A percentile compares a stretch with the other conserved stretches of the same genome.
Conservation (phyloP, 2,797 vertebrate genomes). For the Ataeniobius toweri region DNA sequence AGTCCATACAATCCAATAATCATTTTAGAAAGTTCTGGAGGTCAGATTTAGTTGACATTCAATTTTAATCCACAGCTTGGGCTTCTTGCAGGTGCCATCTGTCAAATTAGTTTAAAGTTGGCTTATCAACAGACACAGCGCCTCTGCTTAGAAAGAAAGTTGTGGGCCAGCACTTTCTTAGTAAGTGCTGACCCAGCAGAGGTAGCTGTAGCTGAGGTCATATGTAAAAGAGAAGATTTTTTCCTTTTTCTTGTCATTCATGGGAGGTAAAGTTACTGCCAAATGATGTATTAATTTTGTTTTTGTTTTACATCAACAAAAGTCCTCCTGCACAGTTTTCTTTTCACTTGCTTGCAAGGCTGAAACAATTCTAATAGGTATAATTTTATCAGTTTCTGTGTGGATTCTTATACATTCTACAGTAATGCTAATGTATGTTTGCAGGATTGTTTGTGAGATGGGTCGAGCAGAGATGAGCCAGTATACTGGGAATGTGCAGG, state of each 20-base stretch:
- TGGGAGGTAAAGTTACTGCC: slow-evolving; percentile 18
- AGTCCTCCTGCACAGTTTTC: slow-evolving; percentile 15
- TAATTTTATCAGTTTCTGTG: slow-evolving; percentile 1
- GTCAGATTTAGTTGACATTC: slow-evolving; percentile 59
- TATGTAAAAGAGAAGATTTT: slow-evolving; percentile 56
- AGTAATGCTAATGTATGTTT: slow-evolving; percentile 44
- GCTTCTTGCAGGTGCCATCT: slow-evolving; percentile 55
- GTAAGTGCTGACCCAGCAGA: slow-evolving; percentile 66
- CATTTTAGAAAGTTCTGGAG: slow-evolving; percentile 45
- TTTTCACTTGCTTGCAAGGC: slow-evolving; percentile 19
- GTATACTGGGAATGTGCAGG: slow-evolving; percentile 90
- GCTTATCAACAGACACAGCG: slow-evolving; percentile 67
- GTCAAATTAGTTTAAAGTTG: slow-evolving; percentile 70
- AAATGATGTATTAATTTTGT: slow-evolving; percentile 47
- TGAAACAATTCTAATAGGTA: neutral
- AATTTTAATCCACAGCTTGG: slow-evolving; percentile 55
- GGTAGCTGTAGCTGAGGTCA: slow-evolving; percentile 63
- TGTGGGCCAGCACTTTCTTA: slow-evolving; percentile 65
- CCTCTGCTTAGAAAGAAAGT: slow-evolving; percentile 60
- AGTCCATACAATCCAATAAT: slow-evolving; percentile 23
- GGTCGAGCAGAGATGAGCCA: slow-evolving; percentile 93
- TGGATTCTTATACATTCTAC: neutral
- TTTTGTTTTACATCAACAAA: slow-evolving; percentile 38
- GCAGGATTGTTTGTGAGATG: slow-evolving; percentile 98
- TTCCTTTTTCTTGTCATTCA: slow-evolving; percentile 40